Conservation (phyloP, 2,888 invertebrate species). For the Euplagia quadripunctaria region DNA sequence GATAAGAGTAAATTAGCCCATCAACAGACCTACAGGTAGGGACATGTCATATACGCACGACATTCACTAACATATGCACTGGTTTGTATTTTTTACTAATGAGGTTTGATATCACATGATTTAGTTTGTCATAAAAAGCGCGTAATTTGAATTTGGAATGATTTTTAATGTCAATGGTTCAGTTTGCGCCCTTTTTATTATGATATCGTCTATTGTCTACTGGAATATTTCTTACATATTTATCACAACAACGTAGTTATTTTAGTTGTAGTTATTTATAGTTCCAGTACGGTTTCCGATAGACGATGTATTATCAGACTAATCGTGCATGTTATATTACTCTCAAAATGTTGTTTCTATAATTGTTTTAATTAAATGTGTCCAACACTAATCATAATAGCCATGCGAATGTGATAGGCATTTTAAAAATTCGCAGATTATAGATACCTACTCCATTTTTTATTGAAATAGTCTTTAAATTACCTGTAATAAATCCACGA, state of each 20-base stretch:
- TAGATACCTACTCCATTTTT: too few relatives aligned
- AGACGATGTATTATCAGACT: neutral
- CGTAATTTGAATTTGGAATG: constrained; percentile 12
- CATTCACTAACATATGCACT: constrained; percentile 56
- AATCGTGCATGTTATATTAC: constrained; percentile 6
- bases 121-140: constrained; percentile 27
- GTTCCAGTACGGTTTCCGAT: neutral
- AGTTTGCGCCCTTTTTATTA: constrained; percentile 11
- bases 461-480: too few relatives aligned
- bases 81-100: constrained; percentile 34
- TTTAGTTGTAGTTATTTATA: neutral
- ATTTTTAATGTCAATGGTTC: neutral
- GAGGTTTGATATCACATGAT: constrained; percentile 48
- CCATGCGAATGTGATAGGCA: neutral
- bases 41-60: constrained; percentile 73
- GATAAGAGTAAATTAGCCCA: constrained; percentile 90
- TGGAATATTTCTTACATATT: neutral
- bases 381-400: neutral
- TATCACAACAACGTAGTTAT: neutral
- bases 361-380: neutral
- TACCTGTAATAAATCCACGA: neutral
- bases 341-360: neutral
- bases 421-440: neutral
- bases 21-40: constrained; percentile 94
- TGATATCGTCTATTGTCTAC: neutral